Conservation (phyloP, 2,113 vertebrate species). For the Phrynosoma blainvillii region DNA sequence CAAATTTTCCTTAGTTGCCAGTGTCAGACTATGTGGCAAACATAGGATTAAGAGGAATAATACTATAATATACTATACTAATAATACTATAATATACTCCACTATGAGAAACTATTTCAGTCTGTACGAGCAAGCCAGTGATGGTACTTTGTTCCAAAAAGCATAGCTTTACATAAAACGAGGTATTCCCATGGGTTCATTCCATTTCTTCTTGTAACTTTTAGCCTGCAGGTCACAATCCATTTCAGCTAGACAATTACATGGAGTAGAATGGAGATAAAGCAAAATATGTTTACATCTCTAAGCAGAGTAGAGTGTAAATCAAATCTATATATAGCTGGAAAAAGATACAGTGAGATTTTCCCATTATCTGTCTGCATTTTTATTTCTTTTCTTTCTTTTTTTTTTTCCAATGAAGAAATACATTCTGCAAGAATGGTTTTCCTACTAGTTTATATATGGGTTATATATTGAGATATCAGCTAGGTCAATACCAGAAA, state of each 20-base stretch:
- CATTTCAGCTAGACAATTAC: neutral
- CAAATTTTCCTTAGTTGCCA: neutral
- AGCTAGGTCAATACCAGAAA: neutral
- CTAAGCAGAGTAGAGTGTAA: neutral
- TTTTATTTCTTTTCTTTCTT: neutral
- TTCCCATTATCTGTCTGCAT: neutral
- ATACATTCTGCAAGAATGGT: neutral
- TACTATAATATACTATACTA: too few relatives aligned
- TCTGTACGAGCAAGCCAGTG: neutral
- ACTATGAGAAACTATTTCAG: neutral
- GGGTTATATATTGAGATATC: neutral
- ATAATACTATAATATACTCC: too few relatives aligned
- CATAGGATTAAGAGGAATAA: neutral
- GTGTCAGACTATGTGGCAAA: slow-evolving; percentile 16
- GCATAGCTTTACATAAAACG: neutral
- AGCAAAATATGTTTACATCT: neutral
- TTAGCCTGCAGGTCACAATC: neutral
- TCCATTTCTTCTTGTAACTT: neutral
- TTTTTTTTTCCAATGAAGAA: neutral
- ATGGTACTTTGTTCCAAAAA: neutral
- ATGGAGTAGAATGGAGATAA: neutral
- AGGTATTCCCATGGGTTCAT: neutral
- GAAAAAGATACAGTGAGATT: neutral
- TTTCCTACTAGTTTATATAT: neutral
- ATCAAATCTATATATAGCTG: neutral